Evolutionary conservation across 2,113 vertebrate genomes (phyloP).

Genomic region (Indri indri): DNA sequence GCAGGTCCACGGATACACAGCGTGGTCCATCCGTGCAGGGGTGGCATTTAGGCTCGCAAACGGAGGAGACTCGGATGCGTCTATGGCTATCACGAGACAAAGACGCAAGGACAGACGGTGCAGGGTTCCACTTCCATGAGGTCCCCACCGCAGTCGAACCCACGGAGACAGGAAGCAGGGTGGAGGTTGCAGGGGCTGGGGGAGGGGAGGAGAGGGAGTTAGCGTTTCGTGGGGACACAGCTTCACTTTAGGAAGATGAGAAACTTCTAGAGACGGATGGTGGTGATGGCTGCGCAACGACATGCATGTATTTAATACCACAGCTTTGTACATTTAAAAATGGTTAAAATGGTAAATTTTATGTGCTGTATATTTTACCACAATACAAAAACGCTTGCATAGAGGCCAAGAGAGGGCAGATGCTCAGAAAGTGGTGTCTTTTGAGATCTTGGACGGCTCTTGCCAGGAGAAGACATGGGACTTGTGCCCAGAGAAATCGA

Average conservation of each 20-base stretch:
- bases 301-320: fast-evolving
- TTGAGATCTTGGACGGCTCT: not conserved
- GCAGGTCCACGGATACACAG: fast-evolving
- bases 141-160: not conserved
- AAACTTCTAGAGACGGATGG: fast-evolving
- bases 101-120: fast-evolving
- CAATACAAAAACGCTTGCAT: fast-evolving
- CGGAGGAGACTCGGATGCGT: fast-evolving
- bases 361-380: fast-evolving
- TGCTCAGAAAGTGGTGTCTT: fast-evolving
- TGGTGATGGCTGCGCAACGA: fast-evolving
- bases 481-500: not conserved
- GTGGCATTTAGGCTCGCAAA: fast-evolving
- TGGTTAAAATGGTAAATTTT: fast-evolving
- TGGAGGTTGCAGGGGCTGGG: not conserved
- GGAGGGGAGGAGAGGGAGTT: not conserved
- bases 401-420: too few relatives aligned
- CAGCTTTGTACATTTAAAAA: fast-evolving
- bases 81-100: fast-evolving
- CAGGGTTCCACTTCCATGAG: too few relatives aligned
- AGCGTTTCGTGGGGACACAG: not conserved
- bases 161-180: not conserved
- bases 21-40: fast-evolving
- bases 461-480: not conserved
- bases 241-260: not conserved